Conservation (phyloP, 2,797 vertebrate genomes). For the Rhinichthys osculus region DNA sequence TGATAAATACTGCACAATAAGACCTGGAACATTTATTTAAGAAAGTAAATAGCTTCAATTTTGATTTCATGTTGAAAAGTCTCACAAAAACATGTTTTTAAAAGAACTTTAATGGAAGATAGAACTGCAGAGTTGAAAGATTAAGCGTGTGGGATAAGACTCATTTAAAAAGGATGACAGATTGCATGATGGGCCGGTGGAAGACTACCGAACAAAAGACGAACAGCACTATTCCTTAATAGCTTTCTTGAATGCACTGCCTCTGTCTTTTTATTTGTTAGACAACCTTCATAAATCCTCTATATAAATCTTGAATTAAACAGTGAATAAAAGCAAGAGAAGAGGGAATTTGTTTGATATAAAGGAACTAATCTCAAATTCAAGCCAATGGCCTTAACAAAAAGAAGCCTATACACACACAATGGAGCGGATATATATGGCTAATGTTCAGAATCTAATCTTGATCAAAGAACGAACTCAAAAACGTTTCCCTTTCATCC, state of each 20-base stretch:
- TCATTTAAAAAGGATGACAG: constrained; percentile 57
- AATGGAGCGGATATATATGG: constrained; percentile 29
- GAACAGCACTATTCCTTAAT: constrained; percentile 50
- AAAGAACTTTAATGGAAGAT: constrained; percentile 21
- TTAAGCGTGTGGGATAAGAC: constrained; percentile 42
- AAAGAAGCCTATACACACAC: neutral
- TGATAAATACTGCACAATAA: neutral
- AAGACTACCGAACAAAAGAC: constrained; percentile 59
- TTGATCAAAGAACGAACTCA: constrained; percentile 39
- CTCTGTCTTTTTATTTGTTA: constrained; percentile 47
- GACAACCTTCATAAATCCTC: constrained; percentile 54
- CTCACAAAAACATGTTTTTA: neutral
- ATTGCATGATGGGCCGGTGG: constrained; percentile 54
- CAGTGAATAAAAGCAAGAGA: constrained; percentile 40
- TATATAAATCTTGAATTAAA: constrained; percentile 53
- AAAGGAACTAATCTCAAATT: constrained; percentile 8
- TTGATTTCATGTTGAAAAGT: neutral
- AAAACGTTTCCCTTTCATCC: constrained; percentile 72
- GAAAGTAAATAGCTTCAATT: neutral
- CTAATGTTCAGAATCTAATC: constrained; percentile 33
- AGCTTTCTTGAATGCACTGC: constrained; percentile 38
- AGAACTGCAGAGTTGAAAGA: constrained; percentile 33
- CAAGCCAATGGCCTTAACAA: neutral
- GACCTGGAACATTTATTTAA: neutral
- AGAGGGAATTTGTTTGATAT: constrained; percentile 2